These are phyloP conservation scores for Pemphredon lugubris DNA, from an alignment of 2,888 invertebrate species.

Conservation along the genomic window DNA sequence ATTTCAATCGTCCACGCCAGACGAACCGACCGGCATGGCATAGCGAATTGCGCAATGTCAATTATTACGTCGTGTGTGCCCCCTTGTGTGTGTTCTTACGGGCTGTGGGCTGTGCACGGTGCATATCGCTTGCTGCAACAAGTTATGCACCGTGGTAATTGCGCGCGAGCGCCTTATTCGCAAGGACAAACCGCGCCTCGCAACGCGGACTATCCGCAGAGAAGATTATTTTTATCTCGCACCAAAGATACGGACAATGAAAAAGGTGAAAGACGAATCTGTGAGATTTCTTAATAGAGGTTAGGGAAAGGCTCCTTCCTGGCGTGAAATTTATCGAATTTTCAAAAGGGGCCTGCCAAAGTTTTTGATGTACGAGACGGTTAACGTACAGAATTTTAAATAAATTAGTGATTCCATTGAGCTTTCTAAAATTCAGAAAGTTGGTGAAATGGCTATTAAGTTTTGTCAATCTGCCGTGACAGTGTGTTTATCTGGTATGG, in stretches of 20 bases:
- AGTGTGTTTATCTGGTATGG: too few relatives aligned
- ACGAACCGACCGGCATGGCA: conserved; percentile 1
- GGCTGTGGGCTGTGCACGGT: conserved; percentile 37
- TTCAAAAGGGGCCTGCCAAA: too few relatives aligned
- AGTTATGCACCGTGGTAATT: conserved; percentile 60
- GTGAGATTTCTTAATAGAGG: not conserved
- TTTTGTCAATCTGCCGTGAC: too few relatives aligned
- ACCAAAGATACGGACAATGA: not conserved
- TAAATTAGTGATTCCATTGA: too few relatives aligned
- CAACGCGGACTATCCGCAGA: not conserved
- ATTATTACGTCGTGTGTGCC: conserved; percentile 20
- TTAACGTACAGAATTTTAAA: too few relatives aligned
- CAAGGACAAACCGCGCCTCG: conserved; percentile 67
- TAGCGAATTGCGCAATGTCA: conserved; percentile 43
- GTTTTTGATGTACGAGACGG: too few relatives aligned
- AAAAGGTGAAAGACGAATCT: not conserved
- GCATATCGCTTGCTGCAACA: conserved; percentile 52
- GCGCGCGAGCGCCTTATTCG: conserved; percentile 47
- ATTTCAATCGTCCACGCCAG: conserved; percentile 29
- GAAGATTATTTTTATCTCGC: not conserved
- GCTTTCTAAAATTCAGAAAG: too few relatives aligned
- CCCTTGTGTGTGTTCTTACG: conserved; percentile 15
- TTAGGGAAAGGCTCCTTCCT: too few relatives aligned
- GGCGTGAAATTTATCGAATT: too few relatives aligned
- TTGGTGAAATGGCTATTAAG: too few relatives aligned